These are phyloP conservation scores for Fragum fragum DNA, from an alignment of 2,888 invertebrate species.

Conservation along the genomic window DNA sequence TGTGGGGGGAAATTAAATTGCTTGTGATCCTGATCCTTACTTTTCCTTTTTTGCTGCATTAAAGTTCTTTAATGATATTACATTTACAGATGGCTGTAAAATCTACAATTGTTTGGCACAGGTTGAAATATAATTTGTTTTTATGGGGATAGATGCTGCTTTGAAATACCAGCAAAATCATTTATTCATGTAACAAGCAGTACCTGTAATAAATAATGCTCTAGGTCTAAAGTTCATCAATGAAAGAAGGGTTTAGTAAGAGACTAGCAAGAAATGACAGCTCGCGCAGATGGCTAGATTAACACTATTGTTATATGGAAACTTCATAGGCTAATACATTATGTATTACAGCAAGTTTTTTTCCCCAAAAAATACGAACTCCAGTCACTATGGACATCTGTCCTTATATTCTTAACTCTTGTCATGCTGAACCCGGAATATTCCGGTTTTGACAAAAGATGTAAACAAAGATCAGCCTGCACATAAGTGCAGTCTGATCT, in stretches of 20 bases:
- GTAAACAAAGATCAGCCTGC: not conserved
- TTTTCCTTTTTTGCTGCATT: too few relatives aligned
- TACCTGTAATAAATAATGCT: too few relatives aligned
- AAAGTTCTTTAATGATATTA: too few relatives aligned
- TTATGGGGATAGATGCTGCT: too few relatives aligned
- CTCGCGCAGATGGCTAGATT: constrained; percentile 34
- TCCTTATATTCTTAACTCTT: constrained; percentile 50
- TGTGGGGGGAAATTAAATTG: too few relatives aligned
- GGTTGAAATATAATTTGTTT: too few relatives aligned
- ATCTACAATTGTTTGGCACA: too few relatives aligned
- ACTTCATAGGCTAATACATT: constrained; percentile 61
- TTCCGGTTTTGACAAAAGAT: not conserved
- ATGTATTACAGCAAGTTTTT: constrained; percentile 48
- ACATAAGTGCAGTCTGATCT: not conserved
- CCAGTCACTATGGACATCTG: constrained; percentile 59
- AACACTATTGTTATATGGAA: constrained; percentile 44
- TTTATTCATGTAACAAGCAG: too few relatives aligned
- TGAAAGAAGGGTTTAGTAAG: not conserved
- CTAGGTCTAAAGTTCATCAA: too few relatives aligned
- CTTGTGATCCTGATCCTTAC: too few relatives aligned
- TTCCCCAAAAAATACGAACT: constrained; percentile 38
- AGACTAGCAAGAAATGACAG: constrained; percentile 28
- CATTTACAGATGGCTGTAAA: too few relatives aligned
- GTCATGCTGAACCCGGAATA: not conserved
- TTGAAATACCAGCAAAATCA: too few relatives aligned